Percentiles rank a stretch among this genome's conserved stretches.
These are phyloP conservation scores for Tipula lateralis DNA, from an alignment of 2,888 invertebrate genomes.

Conservation along the genomic window DNA sequence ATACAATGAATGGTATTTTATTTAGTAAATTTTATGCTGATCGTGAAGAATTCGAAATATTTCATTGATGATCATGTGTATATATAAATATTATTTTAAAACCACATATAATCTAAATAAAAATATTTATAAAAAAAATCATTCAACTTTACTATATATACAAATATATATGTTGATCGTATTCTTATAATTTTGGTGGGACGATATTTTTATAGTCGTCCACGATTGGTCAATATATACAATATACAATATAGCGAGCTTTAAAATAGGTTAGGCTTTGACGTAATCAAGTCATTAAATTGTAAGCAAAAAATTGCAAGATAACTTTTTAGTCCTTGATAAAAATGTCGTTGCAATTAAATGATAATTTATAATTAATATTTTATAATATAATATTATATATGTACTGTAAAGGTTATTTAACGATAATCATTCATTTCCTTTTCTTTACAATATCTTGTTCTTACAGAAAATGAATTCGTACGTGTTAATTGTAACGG, in stretches of 20 bases:
- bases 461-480: slow-evolving; percentile 48
- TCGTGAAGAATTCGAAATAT: neutral
- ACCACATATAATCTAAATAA: neutral
- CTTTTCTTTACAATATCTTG: slow-evolving; percentile 32
- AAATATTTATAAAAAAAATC: neutral
- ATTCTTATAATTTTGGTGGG: neutral
- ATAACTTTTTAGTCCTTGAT: slow-evolving; percentile 21
- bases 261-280: neutral
- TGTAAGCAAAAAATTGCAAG: neutral
- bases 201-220: neutral
- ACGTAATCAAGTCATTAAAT: neutral
- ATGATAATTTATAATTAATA: neutral
- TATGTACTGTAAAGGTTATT: neutral
- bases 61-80: slow-evolving; percentile 12
- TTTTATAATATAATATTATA: neutral
- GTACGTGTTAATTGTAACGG: slow-evolving; percentile 45
- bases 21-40: slow-evolving; percentile 13
- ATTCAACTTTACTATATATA: slow-evolving; percentile 14
- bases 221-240: neutral
- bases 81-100: neutral
- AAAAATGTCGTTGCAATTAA: slow-evolving; percentile 7
- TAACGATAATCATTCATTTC: neutral
- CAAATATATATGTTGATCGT: neutral
- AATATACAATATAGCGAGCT: neutral
- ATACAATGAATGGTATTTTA: slow-evolving; percentile 4